phyloP scores from a whole-genome alignment of 2,888 invertebrate species.

The Corythucha ciliata region DNA sequence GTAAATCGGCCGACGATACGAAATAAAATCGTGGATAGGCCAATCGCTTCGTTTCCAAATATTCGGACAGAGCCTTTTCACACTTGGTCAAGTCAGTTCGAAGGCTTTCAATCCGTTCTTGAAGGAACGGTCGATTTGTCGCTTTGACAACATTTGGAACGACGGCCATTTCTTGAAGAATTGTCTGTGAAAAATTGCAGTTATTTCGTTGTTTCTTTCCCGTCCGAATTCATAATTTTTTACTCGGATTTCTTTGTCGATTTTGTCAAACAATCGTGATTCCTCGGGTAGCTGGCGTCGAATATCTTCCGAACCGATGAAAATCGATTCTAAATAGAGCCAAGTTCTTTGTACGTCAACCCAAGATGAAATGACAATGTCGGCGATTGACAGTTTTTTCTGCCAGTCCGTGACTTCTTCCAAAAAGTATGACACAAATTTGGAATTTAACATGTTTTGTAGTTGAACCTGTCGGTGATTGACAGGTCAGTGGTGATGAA shows the following conservation, averaged over 20 bases:
- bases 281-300: conserved; percentile 83
- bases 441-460: conserved; percentile 89
- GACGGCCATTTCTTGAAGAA: conserved; percentile 57
- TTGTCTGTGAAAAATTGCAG: conserved; percentile 45
- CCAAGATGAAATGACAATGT: conserved; percentile 71
- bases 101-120: conserved; percentile 64
- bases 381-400: conserved; percentile 75
- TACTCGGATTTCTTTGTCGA: conserved; percentile 76
- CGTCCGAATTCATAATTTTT: background rate
- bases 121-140: conserved; percentile 66
- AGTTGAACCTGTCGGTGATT: conserved; percentile 50
- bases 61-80: conserved; percentile 90
- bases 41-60: conserved; percentile 85
- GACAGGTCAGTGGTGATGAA: background rate
- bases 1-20: conserved; percentile 83
- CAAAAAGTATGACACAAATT: conserved; percentile 78
- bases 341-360: conserved; percentile 90
- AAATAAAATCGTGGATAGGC: conserved; percentile 94
- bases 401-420: conserved; percentile 82
- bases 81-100: conserved; percentile 68
- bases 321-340: conserved; percentile 91
- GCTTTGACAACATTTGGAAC: conserved; percentile 78
- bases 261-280: conserved; percentile 73
- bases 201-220: background rate
- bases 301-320: conserved; percentile 92